phyloP scores from a whole-genome alignment of 2,113 vertebrate species.

The Xenopus tropicalis region DNA sequence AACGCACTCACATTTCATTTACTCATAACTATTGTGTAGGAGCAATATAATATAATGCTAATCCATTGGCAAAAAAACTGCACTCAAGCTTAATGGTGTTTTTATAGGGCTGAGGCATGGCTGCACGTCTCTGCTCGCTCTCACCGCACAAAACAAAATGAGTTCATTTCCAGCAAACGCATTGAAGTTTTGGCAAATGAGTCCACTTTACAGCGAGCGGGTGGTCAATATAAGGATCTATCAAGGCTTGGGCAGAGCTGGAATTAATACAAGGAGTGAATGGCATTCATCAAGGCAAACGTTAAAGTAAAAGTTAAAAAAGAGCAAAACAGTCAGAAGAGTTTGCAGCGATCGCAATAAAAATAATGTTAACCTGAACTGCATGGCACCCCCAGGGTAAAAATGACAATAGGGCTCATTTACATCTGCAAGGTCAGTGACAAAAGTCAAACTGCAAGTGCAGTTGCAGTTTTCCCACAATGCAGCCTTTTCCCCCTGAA shows the following conservation, averaged over 20 bases:
- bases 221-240: constrained; percentile 18
- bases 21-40: constrained; percentile 41
- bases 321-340: too few species aligned
- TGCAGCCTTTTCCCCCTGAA: too few species aligned
- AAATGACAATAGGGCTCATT: too few species aligned
- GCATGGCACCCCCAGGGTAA: too few species aligned
- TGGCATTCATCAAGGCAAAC: constrained; percentile 8
- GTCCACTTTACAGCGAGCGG: constrained; percentile 9
- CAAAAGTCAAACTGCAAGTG: too few species aligned
- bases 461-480: too few species aligned
- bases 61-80: constrained; percentile 37
- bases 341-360: too few species aligned
- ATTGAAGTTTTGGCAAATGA: constrained; percentile 27
- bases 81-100: constrained; percentile 39
- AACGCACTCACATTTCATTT: constrained; percentile 39
- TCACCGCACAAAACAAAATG: constrained; percentile 24
- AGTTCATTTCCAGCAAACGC: constrained; percentile 23
- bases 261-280: constrained; percentile 25
- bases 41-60: constrained; percentile 30
- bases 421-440: too few species aligned
- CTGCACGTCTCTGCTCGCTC: constrained; percentile 18
- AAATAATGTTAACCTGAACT: too few species aligned
- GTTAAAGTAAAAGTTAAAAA: not conserved
- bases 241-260: constrained; percentile 27
- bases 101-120: constrained; percentile 35